Evolutionary conservation across 2,797 vertebrate species (phyloP).

Genomic region (Galago senegalensis): DNA sequence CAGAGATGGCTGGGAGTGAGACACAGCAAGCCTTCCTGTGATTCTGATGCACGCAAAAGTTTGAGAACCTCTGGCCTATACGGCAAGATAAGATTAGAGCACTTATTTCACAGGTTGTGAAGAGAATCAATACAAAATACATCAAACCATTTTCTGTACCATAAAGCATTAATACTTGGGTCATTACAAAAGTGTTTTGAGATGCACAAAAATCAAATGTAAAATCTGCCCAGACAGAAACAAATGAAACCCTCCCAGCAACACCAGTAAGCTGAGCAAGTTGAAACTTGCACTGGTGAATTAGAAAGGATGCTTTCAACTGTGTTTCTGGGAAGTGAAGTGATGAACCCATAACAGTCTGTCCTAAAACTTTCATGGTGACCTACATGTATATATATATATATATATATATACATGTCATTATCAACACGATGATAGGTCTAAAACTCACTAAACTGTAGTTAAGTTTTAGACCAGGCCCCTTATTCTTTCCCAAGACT

Average conservation of each 20-base stretch:
- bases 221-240: too few species aligned
- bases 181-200: too few species aligned
- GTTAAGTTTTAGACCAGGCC: neutral
- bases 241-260: too few species aligned
- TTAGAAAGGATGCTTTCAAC: too few species aligned
- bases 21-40: neutral
- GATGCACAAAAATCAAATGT: too few species aligned
- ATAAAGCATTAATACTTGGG: neutral
- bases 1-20: neutral
- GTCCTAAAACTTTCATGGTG: too few species aligned
- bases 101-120: neutral
- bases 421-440: neutral
- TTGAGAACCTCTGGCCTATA: conserved; percentile 20
- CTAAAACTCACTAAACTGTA: neutral
- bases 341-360: too few species aligned
- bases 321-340: too few species aligned
- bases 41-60: neutral
- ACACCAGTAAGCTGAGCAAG: too few species aligned
- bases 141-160: neutral
- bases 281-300: too few species aligned
- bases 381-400: too few species aligned
- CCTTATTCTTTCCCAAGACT: conserved; percentile 11
- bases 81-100: neutral
- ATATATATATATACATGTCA: neutral
- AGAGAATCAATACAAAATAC: neutral